These are phyloP conservation scores for Epinephelus awoara DNA, from an alignment of 2,797 vertebrate genomes.

Conservation along the genomic window DNA sequence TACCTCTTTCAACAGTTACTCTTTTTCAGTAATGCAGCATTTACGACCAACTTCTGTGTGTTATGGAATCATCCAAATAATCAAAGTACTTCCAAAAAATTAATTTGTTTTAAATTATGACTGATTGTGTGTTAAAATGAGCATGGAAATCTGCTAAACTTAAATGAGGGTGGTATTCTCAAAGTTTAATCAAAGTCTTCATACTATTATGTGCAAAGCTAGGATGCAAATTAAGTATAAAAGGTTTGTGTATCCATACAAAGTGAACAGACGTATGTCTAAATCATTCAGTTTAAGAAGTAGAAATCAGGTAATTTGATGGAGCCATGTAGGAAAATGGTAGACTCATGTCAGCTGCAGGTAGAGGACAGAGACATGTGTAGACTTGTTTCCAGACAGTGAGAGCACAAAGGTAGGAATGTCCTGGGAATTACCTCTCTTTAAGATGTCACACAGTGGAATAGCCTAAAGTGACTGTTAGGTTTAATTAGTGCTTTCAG, in stretches of 20 bases:
- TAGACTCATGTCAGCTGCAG: conserved; percentile 39
- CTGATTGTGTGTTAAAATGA: conserved; percentile 13
- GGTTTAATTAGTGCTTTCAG: neutral
- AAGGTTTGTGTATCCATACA: neutral
- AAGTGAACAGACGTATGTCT: neutral
- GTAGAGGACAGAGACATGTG: conserved; percentile 56
- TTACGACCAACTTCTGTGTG: neutral
- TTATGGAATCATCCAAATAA: conserved; percentile 3
- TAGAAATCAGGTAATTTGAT: conserved; percentile 39
- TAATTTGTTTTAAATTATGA: neutral
- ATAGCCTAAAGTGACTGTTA: neutral
- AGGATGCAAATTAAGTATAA: neutral
- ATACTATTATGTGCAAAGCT: neutral
- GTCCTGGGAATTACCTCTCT: conserved; percentile 51
- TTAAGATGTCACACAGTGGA: conserved; percentile 34
- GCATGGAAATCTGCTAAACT: neutral
- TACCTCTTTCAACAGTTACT: neutral
- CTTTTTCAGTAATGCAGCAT: conserved; percentile 1
- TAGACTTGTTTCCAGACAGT: conserved; percentile 65
- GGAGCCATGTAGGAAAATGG: conserved; percentile 15
- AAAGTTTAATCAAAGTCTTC: conserved; percentile 4
- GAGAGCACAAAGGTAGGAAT: conserved; percentile 72
- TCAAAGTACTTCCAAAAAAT: neutral
- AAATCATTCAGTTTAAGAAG: neutral
- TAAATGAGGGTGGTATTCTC: conserved; percentile 5